Evolutionary conservation across 2,888 invertebrate species (phyloP).

Genomic region (Epinotia bilunana): DNA sequence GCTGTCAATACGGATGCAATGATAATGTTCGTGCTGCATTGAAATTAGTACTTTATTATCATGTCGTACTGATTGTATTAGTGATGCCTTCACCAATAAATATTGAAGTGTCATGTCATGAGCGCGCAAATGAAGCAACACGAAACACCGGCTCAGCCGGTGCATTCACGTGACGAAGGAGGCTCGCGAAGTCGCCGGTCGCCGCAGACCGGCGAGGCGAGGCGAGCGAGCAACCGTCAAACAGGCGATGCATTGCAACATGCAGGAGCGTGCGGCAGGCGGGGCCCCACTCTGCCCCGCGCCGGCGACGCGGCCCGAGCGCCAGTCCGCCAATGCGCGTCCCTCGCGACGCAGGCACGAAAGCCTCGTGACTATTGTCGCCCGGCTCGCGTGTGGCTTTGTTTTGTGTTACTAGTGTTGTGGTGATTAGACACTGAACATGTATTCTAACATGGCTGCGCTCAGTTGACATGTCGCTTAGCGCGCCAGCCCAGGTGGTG

Average conservation of each 20-base stretch:
- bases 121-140: conserved; percentile 32
- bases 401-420: conserved; percentile 70
- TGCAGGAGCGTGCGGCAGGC: conserved; percentile 68
- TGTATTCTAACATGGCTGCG: conserved; percentile 73
- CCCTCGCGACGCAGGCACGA: conserved; percentile 78
- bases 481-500: conserved; percentile 82
- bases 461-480: conserved; percentile 83
- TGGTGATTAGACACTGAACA: conserved; percentile 67
- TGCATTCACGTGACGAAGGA: conserved; percentile 51
- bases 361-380: conserved; percentile 58
- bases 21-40: background rate
- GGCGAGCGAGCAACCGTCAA: conserved; percentile 54
- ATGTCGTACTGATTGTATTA: background rate
- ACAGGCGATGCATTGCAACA: conserved; percentile 73
- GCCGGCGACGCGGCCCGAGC: conserved; percentile 58
- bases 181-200: conserved; percentile 60
- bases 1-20: background rate
- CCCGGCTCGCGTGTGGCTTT: conserved; percentile 73
- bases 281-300: conserved; percentile 77
- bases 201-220: conserved; percentile 61
- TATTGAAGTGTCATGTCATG: conserved; percentile 16
- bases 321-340: conserved; percentile 81
- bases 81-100: conserved; percentile 1
- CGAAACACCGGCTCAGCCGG: conserved; percentile 50
- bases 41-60: background rate